Conservation (phyloP, 2,888 invertebrate species). For the Ctenicera cuprea region DNA sequence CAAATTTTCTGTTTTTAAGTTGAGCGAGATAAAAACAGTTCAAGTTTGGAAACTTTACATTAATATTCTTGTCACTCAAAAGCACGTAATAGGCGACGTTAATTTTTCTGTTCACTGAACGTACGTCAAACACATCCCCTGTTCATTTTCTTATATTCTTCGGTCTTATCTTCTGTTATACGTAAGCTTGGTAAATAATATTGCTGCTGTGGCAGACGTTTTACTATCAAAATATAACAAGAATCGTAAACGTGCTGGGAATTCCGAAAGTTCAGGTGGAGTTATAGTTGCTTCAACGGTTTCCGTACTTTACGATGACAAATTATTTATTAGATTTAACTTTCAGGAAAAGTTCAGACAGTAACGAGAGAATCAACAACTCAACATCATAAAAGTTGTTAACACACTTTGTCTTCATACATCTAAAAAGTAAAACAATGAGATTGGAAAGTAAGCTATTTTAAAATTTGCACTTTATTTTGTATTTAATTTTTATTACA, state of each 20-base stretch:
- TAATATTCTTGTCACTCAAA: conserved; percentile 49
- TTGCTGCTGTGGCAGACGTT: conserved; percentile 37
- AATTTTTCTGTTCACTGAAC: conserved; percentile 54
- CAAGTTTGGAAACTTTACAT: conserved; percentile 33
- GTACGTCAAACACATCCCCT: conserved; percentile 47
- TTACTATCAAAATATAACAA: conserved; percentile 27
- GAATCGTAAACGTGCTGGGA: conserved; percentile 28
- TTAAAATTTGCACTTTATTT: no score
- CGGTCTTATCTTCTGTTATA: conserved; percentile 43
- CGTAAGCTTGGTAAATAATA: conserved; percentile 48
- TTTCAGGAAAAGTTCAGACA: conserved; percentile 1
- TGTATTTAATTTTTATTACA: no score
- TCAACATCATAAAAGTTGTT: neutral
- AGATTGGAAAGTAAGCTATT: no score
- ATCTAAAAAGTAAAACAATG: no score
- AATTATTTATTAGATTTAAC: conserved; percentile 32
- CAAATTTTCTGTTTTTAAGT: neutral
- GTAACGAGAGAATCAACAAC: conserved; percentile 5
- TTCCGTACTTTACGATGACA: conserved; percentile 26
- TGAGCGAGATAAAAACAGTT: conserved; percentile 8
- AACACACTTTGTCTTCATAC: no score
- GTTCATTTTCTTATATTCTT: conserved; percentile 45
- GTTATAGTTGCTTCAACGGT: conserved; percentile 11
- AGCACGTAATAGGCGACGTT: conserved; percentile 44
- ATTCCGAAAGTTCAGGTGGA: conserved; percentile 1